Conservation (phyloP, 1,140 invertebrate species). For the Pseudomyrmex concolor region DNA sequence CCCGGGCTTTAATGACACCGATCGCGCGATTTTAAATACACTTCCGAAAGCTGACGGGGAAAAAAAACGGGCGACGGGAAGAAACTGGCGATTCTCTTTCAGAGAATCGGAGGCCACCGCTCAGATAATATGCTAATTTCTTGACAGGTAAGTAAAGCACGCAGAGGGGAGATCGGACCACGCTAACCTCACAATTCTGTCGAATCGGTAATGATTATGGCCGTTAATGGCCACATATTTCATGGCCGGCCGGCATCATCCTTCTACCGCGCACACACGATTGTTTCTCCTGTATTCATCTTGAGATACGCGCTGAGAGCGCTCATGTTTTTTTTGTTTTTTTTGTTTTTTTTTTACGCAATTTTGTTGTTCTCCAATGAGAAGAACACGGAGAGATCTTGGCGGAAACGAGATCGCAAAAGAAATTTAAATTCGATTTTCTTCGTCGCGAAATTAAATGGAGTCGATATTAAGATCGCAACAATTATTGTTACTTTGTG, state of each 20-base stretch:
- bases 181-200: slow-evolving; percentile 75
- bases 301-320: slow-evolving; percentile 52
- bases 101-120: slow-evolving; percentile 63
- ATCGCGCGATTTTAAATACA: slow-evolving; percentile 7
- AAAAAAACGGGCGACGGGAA: not conserved
- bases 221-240: slow-evolving; percentile 83
- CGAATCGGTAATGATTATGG: slow-evolving; percentile 84
- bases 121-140: slow-evolving; percentile 76
- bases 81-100: slow-evolving; percentile 37
- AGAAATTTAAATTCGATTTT: slow-evolving; percentile 11
- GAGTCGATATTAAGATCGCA: no score
- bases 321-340: not conserved
- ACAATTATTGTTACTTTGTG: not conserved
- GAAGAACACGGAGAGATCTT: not conserved
- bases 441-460: not conserved
- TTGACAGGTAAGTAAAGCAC: slow-evolving; percentile 75
- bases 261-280: slow-evolving; percentile 55
- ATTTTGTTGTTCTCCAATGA: slow-evolving; percentile 45
- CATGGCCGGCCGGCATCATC: slow-evolving; percentile 72
- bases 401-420: slow-evolving; percentile 4
- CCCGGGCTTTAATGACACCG: slow-evolving; percentile 19
- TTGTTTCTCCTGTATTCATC: slow-evolving; percentile 35
- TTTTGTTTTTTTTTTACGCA: slow-evolving; percentile 12
- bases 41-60: not conserved
- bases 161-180: slow-evolving; percentile 69